A percentile compares a stretch with the other conserved stretches of the same genome.
Conservation (phyloP, 2,797 vertebrate genomes). For the Danio albolineatus region DNA sequence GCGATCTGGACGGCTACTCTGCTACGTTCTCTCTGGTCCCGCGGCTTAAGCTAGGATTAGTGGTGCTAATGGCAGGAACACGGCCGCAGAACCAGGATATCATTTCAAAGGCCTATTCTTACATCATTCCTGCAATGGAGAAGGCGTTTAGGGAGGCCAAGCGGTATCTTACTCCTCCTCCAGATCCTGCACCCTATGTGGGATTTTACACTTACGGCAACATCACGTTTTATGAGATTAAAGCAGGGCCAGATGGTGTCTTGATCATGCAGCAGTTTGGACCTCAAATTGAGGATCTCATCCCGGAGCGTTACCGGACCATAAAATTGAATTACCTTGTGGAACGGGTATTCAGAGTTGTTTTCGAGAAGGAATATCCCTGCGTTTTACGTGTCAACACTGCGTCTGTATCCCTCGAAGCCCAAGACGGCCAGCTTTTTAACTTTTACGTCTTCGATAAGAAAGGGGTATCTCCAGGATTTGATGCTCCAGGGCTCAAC, state of each 20-base stretch:
- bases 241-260: constrained; percentile 80
- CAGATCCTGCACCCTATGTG: constrained; percentile 81
- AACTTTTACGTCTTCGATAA: constrained; percentile 88
- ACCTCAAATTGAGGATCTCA: constrained; percentile 89
- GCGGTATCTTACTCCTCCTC: constrained; percentile 79
- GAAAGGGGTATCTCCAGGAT: constrained; percentile 88
- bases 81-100: constrained; percentile 85
- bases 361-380: constrained; percentile 93
- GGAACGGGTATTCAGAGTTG: constrained; percentile 89
- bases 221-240: constrained; percentile 93
- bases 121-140: constrained; percentile 91
- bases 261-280: constrained; percentile 94
- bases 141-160: constrained; percentile 85
- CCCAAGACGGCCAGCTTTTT: constrained; percentile 92
- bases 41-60: constrained; percentile 87
- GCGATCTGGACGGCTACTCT: constrained; percentile 92
- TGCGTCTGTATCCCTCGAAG: constrained; percentile 89
- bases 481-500: constrained; percentile 93
- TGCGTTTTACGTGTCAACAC: constrained; percentile 87
- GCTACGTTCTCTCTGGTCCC: constrained; percentile 93
- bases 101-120: constrained; percentile 80
- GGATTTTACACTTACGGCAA: constrained; percentile 93
- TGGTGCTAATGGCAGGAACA: constrained; percentile 90
- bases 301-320: constrained; percentile 88
- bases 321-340: constrained; percentile 90